Evolutionary conservation across 1,140 invertebrate species (phyloP), one percentile per base, ranked within the genome.

Genomic region (Drosophila truncata): DNA sequence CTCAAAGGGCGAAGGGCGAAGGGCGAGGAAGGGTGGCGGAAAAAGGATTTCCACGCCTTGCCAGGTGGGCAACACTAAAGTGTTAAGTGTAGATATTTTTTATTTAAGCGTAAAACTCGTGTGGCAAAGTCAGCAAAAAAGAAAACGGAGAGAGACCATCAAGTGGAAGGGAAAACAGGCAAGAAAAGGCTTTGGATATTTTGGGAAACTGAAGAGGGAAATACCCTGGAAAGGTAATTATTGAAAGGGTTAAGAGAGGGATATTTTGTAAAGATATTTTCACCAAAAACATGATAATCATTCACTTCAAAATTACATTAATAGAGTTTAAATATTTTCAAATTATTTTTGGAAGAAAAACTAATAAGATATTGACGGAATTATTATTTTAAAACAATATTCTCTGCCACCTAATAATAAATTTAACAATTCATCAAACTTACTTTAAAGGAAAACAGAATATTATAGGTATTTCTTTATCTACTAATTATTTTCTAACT

Each of bases 51-150:
- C 67, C 57, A 25, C 52, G 35, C 62, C 62, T 39, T 62, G 35
- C 42, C 52, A 60, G 70, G 70, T 72, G 67, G 74, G 58, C 83
- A 80, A 80, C 80, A 83, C 82, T 54, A 88, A 87, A 87, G 84
- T 87, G 84, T 81, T 84, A 87, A 87, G 77, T 84, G 80, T 90
- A 71, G 77, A 78, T 88, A 88, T 87, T 88, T 87, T 87, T 87
- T 87, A 88, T 87, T 87, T 87, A 87, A 90, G 80, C 83, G 62
- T 84, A 87, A 87, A 80, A 80, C 65, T 62, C 80, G 72, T 80
- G 75, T 65, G 64, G 67, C 81, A 62, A 57, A 84, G 58, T 80
- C 84, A 80, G 83, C 84, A 80, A 23, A 76, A 78, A 52, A 25
- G 10, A 20, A 60, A 49, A 27, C 0, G 39, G 14, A 23, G 25